A percentile compares a stretch with the other conserved stretches of the same genome.
These are phyloP conservation scores for Dicrurus megarhynchus DNA, from an alignment of 2,113 vertebrate species.

Conservation along the genomic window DNA sequence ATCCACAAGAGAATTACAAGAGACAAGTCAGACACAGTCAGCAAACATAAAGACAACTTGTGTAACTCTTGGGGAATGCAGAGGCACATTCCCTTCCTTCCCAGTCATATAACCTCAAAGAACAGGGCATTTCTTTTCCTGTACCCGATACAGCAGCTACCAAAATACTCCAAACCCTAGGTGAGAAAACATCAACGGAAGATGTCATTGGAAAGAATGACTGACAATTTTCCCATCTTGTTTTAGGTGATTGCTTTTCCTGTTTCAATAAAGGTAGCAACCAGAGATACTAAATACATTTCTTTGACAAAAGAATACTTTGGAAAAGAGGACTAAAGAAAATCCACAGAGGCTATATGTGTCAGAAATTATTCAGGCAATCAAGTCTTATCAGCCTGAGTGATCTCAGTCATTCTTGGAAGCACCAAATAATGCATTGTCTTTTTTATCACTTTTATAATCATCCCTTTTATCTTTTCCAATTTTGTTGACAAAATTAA, in stretches of 20 bases:
- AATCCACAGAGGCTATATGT: constrained; percentile 28
- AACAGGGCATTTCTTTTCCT: background rate
- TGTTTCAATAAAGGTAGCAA: constrained; percentile 39
- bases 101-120: background rate
- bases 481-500: background rate
- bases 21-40: background rate
- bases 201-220: background rate
- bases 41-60: background rate
- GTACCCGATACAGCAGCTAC: background rate
- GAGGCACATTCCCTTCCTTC: background rate
- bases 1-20: background rate
- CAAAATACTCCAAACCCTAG: background rate
- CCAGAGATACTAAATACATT: constrained; percentile 43
- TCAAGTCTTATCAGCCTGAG: background rate
- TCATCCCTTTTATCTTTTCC: background rate
- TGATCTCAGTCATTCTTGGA: background rate
- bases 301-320: constrained; percentile 51
- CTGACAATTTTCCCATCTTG: background rate
- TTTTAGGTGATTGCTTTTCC: background rate
- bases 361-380: background rate
- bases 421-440: background rate
- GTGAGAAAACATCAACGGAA: background rate
- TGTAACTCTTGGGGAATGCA: background rate
- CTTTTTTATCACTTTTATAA: background rate
- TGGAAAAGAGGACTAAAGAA: constrained; percentile 41